phyloP scores from a whole-genome alignment of 2,797 vertebrate species.

The Meda fulgida region DNA sequence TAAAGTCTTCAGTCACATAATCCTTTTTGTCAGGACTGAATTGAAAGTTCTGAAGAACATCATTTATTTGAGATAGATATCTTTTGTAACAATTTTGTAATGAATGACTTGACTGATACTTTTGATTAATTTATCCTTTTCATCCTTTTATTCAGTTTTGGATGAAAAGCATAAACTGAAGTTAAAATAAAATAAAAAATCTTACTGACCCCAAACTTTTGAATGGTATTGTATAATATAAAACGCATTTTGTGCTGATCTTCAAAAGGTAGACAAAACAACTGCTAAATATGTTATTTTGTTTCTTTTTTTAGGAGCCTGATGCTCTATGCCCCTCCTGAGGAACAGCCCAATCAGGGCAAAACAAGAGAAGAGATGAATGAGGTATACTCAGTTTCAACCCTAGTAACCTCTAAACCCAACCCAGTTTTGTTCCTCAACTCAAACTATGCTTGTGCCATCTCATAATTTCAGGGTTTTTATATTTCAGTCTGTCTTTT shows the following conservation, averaged over 20 bases:
- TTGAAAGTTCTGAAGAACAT: background rate
- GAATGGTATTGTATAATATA: background rate
- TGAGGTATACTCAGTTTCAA: conserved; percentile 77
- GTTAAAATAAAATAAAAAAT: background rate
- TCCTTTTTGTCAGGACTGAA: background rate
- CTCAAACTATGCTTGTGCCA: background rate
- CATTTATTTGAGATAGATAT: too few species aligned
- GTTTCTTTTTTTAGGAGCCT: conserved; percentile 79
- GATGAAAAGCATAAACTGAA: too few species aligned
- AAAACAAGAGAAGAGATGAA: conserved; percentile 88
- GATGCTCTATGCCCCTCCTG: conserved; percentile 87
- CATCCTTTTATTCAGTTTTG: too few species aligned
- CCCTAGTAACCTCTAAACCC: background rate
- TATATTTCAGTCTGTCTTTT: background rate
- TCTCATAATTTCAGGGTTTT: background rate
- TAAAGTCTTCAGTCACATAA: background rate
- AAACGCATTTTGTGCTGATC: too few species aligned
- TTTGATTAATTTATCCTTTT: background rate
- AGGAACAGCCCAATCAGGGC: conserved; percentile 90
- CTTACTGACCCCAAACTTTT: background rate
- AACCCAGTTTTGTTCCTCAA: background rate
- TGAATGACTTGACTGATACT: background rate
- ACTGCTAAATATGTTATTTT: background rate
- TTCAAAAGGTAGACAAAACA: too few species aligned
- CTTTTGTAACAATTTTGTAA: too few species aligned